phyloP scores from a whole-genome alignment of 2,113 vertebrate genomes.

The Cyprinus carpio region DNA sequence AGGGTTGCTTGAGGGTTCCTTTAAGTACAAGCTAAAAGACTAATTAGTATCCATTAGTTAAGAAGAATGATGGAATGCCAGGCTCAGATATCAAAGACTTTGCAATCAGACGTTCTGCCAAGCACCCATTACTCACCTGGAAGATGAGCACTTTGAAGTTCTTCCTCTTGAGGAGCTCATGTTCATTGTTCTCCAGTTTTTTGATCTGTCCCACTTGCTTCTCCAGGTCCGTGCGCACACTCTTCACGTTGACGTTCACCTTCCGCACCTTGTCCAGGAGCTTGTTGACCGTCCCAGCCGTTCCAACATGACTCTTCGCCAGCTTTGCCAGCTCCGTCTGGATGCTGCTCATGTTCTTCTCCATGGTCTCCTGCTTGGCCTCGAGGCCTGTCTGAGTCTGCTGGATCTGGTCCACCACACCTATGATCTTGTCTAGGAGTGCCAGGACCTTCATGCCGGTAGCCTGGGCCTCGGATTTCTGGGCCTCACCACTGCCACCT shows the following conservation, averaged over 20 bases:
- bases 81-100: neutral
- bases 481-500: constrained; percentile 68
- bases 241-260: constrained; percentile 97
- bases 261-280: constrained; percentile 97
- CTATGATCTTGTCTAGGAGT: constrained; percentile 97
- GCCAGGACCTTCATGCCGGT: constrained; percentile 93
- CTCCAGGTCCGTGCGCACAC: constrained; percentile 91
- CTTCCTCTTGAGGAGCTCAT: constrained; percentile 90
- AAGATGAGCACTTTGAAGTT: constrained; percentile 99
- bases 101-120: too few species aligned
- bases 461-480: constrained; percentile 80
- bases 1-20: neutral
- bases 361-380: constrained; percentile 91
- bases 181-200: constrained; percentile 95
- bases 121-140: constrained; percentile 80
- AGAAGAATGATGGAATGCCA: neutral
- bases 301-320: constrained; percentile 89
- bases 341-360: constrained; percentile 91
- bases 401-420: constrained; percentile 97
- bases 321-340: constrained; percentile 91
- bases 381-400: constrained; percentile 91
- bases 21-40: neutral
- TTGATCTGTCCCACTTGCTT: constrained; percentile 95
- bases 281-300: constrained; percentile 90
- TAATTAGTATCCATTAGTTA: neutral